phyloP scores from a whole-genome alignment of 2,797 vertebrate species.

The Poeciliopsis presidionis region DNA sequence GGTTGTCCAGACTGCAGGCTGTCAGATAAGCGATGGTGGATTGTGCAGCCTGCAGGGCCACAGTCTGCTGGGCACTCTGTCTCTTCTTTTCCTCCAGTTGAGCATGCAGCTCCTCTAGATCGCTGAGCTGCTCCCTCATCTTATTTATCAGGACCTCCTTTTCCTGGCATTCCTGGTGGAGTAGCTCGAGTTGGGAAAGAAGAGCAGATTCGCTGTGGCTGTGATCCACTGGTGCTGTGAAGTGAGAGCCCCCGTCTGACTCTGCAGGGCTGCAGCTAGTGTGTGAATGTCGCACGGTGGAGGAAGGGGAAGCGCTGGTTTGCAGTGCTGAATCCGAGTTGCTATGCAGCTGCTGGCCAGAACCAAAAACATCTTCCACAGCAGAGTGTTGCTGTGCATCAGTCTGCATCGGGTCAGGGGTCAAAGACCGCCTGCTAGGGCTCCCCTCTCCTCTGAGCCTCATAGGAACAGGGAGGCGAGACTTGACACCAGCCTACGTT shows the following conservation, averaged over 20 bases:
- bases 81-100: conserved; percentile 78
- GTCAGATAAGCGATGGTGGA: conserved; percentile 85
- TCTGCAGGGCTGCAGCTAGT: conserved; percentile 32
- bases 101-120: conserved; percentile 68
- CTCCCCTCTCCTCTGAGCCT: conserved; percentile 65
- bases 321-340: conserved; percentile 29
- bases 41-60: conserved; percentile 78
- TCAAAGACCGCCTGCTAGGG: conserved; percentile 20
- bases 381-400: conserved; percentile 37
- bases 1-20: conserved; percentile 79
- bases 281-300: conserved; percentile 23
- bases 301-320: conserved; percentile 39
- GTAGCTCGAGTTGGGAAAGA: conserved; percentile 77
- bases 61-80: conserved; percentile 67
- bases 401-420: conserved; percentile 32
- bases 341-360: conserved; percentile 35
- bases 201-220: conserved; percentile 50
- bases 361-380: conserved; percentile 16
- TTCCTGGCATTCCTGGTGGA: conserved; percentile 83
- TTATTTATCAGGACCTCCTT: conserved; percentile 77
- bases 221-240: conserved; percentile 23
- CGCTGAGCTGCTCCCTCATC: conserved; percentile 71
- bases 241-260: conserved; percentile 39
- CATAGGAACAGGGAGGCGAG: conserved; percentile 85
- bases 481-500: conserved; percentile 79